A percentile compares a stretch with the other conserved stretches of the same genome.
Evolutionary conservation across 2,113 vertebrate species (phyloP).

Genomic region (Saimiri boliviensis): DNA sequence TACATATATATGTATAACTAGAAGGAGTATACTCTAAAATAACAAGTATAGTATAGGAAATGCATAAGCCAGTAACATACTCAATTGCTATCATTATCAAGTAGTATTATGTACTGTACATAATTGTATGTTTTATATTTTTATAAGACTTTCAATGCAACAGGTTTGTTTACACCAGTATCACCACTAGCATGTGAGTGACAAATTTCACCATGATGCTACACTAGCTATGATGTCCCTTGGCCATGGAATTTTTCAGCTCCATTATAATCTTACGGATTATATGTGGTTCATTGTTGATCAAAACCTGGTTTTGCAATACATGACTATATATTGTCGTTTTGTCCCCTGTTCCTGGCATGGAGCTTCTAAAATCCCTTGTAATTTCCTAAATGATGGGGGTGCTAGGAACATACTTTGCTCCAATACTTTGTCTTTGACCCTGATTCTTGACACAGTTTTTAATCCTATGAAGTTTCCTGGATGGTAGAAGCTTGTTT

Average conservation of each 20-base stretch:
- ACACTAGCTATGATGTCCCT: not conserved
- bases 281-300: not conserved
- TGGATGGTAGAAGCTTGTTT: not conserved
- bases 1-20: not conserved
- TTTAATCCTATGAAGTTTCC: not conserved
- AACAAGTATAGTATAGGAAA: not conserved
- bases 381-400: not conserved
- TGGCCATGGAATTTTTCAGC: not conserved
- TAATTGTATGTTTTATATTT: not conserved
- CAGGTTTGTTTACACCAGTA: not conserved
- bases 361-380: not conserved
- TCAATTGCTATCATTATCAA: not conserved
- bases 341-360: not conserved
- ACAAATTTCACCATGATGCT: not conserved
- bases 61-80: not conserved
- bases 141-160: not conserved
- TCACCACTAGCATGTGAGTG: not conserved
- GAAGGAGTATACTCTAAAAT: not conserved
- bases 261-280: not conserved
- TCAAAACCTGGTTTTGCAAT: not conserved
- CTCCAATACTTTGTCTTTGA: not conserved
- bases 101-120: not conserved
- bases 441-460: not conserved
- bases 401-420: not conserved
- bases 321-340: not conserved